These are phyloP conservation scores for Acanthacorydalis orientalis DNA, from an alignment of 2,888 invertebrate genomes.

Conservation along the genomic window DNA sequence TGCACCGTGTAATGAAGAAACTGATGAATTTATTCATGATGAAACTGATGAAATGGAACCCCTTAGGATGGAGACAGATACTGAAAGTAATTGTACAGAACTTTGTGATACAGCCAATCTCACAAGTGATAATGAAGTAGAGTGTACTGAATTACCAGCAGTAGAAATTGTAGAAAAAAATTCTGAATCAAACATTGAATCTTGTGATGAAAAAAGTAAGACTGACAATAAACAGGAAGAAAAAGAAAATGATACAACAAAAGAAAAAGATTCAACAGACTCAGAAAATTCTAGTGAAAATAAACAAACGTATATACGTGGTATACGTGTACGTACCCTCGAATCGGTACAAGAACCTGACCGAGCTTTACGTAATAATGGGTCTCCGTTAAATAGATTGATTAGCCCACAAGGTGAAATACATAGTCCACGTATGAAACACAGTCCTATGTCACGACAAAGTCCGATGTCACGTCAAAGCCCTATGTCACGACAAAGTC, in stretches of 20 bases:
- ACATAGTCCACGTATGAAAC: neutral
- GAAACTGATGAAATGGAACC: too few relatives aligned
- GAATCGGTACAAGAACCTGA: constrained; percentile 1
- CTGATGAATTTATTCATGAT: neutral
- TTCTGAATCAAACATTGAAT: too few relatives aligned
- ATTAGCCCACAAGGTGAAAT: neutral
- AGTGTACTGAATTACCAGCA: too few relatives aligned
- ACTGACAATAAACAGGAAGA: too few relatives aligned
- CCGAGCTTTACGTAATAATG: neutral
- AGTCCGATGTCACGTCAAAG: neutral
- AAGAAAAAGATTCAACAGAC: neutral
- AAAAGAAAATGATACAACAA: too few relatives aligned
- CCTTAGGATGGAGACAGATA: too few relatives aligned
- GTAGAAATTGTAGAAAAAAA: too few relatives aligned
- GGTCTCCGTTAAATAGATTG: neutral
- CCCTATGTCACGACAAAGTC: neutral
- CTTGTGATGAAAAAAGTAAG: too few relatives aligned
- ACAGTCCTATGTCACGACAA: neutral
- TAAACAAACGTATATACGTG: neutral
- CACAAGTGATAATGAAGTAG: too few relatives aligned
- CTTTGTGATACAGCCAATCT: too few relatives aligned
- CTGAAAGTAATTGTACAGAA: too few relatives aligned
- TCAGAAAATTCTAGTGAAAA: neutral
- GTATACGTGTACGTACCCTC: neutral
- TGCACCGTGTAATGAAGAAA: neutral